Conservation (phyloP, 2,797 vertebrate genomes). For the Squalus acanthias region DNA sequence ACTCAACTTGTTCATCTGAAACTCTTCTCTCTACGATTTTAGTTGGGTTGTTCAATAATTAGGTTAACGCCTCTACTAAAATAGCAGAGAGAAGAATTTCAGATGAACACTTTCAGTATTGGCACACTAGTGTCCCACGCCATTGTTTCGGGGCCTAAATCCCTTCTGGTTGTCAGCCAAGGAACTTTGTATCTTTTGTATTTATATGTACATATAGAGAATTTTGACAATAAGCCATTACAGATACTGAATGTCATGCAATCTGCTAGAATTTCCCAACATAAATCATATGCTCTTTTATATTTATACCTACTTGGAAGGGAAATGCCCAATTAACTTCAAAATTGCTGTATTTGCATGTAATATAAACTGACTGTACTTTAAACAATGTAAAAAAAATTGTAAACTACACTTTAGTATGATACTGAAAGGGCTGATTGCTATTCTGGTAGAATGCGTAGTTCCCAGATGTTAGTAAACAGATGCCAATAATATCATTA, state of each 20-base stretch:
- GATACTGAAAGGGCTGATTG: background rate
- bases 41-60: background rate
- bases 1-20: background rate
- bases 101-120: background rate
- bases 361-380: background rate
- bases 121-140: background rate
- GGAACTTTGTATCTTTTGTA: background rate
- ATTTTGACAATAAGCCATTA: conserved; percentile 3
- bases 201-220: background rate
- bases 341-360: background rate
- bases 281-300: background rate
- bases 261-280: background rate
- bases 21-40: background rate
- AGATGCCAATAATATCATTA: background rate
- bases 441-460: background rate
- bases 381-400: background rate
- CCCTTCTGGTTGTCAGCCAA: conserved; percentile 14
- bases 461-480: background rate
- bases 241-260: background rate
- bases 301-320: background rate
- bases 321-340: conserved; percentile 21
- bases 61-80: background rate
- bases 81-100: conserved; percentile 11
- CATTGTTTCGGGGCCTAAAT: background rate
- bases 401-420: background rate